Percentiles rank a stretch among this genome's conserved stretches.
Conservation (phyloP, 2,888 invertebrate species). For the Leptinotarsa tumamoca region DNA sequence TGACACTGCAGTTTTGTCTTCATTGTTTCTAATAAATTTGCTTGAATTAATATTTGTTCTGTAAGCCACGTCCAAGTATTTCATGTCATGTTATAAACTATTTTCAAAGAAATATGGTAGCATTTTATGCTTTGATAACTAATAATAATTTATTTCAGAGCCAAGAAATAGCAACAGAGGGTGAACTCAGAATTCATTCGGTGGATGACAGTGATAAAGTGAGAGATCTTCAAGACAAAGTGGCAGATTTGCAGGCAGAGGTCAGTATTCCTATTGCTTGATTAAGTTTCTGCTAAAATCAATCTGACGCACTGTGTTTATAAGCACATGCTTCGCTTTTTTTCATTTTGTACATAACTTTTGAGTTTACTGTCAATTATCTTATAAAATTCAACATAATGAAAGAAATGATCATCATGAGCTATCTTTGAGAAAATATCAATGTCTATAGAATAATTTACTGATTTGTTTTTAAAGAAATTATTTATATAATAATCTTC, state of each 20-base stretch:
- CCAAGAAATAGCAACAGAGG: conserved; percentile 94
- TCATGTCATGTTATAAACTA: too few relatives aligned
- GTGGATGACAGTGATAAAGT: conserved; percentile 88
- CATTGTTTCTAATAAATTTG: too few relatives aligned
- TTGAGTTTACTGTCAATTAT: conserved; percentile 21
- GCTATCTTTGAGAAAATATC: conserved; percentile 4
- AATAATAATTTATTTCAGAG: conserved; percentile 73
- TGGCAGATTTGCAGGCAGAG: conserved; percentile 94
- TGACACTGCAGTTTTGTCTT: too few relatives aligned
- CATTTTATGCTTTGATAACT: neutral
- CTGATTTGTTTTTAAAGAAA: neutral
- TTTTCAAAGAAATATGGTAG: too few relatives aligned
- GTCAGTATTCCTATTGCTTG: conserved; percentile 69
- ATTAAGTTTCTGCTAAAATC: neutral
- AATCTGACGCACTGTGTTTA: conserved; percentile 28
- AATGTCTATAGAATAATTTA: neutral
- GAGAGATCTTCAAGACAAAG: conserved; percentile 90
- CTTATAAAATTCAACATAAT: neutral
- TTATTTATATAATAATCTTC: neutral
- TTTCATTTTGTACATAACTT: conserved; percentile 31
- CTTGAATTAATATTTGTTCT: too few relatives aligned
- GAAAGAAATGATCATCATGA: neutral
- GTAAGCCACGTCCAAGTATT: too few relatives aligned
- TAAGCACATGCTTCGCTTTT: conserved; percentile 46
- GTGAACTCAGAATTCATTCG: conserved; percentile 85